Percentiles rank a stretch among this genome's conserved stretches.
These are phyloP conservation scores for Calliphora vomitoria DNA, from an alignment of 2,888 invertebrate species.

Conservation along the genomic window DNA sequence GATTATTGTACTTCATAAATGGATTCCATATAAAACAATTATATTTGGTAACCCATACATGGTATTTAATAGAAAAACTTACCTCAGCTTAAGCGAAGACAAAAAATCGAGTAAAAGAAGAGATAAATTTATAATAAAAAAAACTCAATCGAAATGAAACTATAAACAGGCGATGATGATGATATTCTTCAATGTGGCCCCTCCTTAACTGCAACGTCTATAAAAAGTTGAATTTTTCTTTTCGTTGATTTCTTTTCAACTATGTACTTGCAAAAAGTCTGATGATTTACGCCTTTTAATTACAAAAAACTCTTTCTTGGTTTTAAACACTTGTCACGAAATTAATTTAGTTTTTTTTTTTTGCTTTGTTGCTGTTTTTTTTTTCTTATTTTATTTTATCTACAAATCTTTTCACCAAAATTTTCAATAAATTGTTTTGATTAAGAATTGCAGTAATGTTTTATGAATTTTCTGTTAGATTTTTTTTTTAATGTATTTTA, in stretches of 20 bases:
- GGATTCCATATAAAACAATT: neutral
- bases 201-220: conserved; percentile 58
- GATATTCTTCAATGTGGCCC: conserved; percentile 42
- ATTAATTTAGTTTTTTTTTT: conserved; percentile 2
- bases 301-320: neutral
- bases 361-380: conserved; percentile 5
- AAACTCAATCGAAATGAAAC: conserved; percentile 40
- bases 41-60: neutral
- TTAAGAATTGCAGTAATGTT: conserved; percentile 55
- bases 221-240: conserved; percentile 24
- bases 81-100: conserved; percentile 63
- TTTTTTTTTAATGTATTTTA: conserved; percentile 20
- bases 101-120: conserved; percentile 33
- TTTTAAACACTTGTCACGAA: conserved; percentile 35
- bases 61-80: conserved; percentile 26
- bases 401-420: conserved; percentile 65
- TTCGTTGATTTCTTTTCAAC: conserved; percentile 6
- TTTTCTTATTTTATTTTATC: conserved; percentile 5
- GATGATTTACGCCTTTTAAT: conserved; percentile 9
- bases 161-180: conserved; percentile 31
- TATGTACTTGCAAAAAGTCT: neutral
- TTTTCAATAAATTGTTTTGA: conserved; percentile 43
- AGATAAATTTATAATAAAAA: neutral
- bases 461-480: conserved; percentile 4
- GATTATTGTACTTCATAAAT: too few relatives aligned